Base-by-base conservation (phyloP, 2,797 vertebrate species). In the Etheostoma perlongum region DNA sequence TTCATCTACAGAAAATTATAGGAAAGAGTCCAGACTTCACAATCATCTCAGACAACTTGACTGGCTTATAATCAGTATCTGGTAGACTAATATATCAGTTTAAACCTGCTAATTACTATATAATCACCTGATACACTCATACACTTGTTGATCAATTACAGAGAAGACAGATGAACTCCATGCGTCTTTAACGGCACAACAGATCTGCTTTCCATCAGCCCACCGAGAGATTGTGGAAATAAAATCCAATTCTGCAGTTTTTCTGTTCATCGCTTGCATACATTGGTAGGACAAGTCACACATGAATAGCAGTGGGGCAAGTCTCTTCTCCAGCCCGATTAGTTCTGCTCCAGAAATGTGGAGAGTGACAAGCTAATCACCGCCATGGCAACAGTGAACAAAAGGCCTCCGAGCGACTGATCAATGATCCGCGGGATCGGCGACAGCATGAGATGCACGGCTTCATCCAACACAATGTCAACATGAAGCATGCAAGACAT, bases 271-370 rank as follows among this genome's bases (percentile, higher is more conserved):
- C 60, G 54, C 77, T 14, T 66, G 81, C 74, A 84, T 78, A 86
- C 75, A 70, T 84, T 48, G 83, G 81, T 75, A 66, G 76, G 86
- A 92, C 89, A 70, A 76, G 86, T 82, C 89, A 88, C 42, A 77
- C 90, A 55, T 83, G 84, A 76, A 66, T 61, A 48, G 67, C 80
- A 18, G 64, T 44, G 77, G 85, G 78, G 81, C 58, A 19, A 78
- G 82, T 76, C 86, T 85, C 83, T 67, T 87, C 87, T 88, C 79
- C 74, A 65, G 86, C 55, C 82, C 83, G 90, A 92, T 93, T 91
- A 91, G 91, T 92, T 92, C 90, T 88, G 90, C 91, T 90, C 88
- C 83, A 93, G 86, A 91, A 92, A 90, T 78, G 76, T 57, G 70
- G 59, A 88, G 89, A 90, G 85, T 88, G 92, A 90, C 81, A 79